Percentiles rank a stretch among this genome's conserved stretches.
These are phyloP conservation scores for Sebastes cheni DNA, from an alignment of 2,797 vertebrate genomes.

Conservation along the genomic window DNA sequence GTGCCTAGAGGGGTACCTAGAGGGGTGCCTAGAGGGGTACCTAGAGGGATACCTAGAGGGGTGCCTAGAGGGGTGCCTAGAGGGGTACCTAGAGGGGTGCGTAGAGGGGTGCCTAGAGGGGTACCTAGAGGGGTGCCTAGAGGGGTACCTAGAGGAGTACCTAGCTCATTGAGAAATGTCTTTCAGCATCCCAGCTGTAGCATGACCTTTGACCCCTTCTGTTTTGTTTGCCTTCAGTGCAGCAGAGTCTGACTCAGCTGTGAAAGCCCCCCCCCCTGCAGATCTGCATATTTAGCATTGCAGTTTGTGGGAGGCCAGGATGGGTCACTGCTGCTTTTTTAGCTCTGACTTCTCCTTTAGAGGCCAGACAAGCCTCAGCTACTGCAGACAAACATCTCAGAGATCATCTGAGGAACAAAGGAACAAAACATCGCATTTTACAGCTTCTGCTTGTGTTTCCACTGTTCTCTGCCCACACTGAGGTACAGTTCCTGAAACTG, in stretches of 20 bases:
- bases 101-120: too few relatives aligned
- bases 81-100: fast-evolving
- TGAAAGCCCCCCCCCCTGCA: neutral
- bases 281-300: conserved; percentile 18
- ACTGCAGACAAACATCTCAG: neutral
- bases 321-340: conserved; percentile 12
- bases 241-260: neutral
- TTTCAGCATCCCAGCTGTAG: neutral
- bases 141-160: too few relatives aligned
- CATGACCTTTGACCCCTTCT: conserved; percentile 15
- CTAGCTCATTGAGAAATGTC: too few relatives aligned
- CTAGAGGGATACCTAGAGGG: too few relatives aligned
- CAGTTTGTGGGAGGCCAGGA: neutral
- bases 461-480: neutral
- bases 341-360: neutral
- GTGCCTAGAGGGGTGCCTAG: fast-evolving
- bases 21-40: fast-evolving
- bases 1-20: fast-evolving
- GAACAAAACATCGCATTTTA: neutral
- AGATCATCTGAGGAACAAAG: neutral
- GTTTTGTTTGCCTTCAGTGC: conserved; percentile 10
- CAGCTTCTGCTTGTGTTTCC: neutral
- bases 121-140: too few relatives aligned
- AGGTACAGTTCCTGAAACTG: neutral
- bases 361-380: neutral